phyloP scores from a whole-genome alignment of 1,140 invertebrate species.

The Carposina sasakii region DNA sequence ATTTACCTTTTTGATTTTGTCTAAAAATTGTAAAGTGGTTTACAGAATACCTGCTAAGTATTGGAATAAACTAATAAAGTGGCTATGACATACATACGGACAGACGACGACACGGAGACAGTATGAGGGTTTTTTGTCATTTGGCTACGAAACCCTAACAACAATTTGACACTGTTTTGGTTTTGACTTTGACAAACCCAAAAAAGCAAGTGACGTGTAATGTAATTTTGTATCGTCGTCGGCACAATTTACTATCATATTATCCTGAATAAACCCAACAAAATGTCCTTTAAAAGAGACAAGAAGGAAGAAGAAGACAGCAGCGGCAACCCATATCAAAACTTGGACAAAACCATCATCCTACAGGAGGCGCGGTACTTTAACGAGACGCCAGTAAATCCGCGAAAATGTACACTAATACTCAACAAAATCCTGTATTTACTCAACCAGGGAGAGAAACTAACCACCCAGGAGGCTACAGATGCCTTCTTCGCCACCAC shows the following conservation, averaged over 20 bases:
- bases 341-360: conserved; percentile 96
- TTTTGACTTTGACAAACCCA: too few relatives aligned
- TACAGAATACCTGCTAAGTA: too few relatives aligned
- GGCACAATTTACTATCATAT: conserved; percentile 51
- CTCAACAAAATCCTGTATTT: conserved; percentile 97
- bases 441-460: conserved; percentile 93
- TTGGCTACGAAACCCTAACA: too few relatives aligned
- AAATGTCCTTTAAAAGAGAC: conserved; percentile 62
- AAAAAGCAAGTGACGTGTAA: conserved; percentile 53
- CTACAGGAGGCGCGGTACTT: conserved; percentile 97
- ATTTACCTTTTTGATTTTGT: too few relatives aligned
- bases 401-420: conserved; percentile 96
- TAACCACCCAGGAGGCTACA: conserved; percentile 95
- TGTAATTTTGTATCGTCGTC: conserved; percentile 62
- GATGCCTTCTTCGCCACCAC: conserved; percentile 99
- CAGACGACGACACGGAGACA: too few relatives aligned
- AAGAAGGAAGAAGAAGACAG: conserved; percentile 71
- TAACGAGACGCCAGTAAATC: conserved; percentile 98
- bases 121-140: too few relatives aligned
- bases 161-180: too few relatives aligned
- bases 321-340: conserved; percentile 91
- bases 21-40: too few relatives aligned
- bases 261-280: conserved; percentile 55
- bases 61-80: too few relatives aligned
- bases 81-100: too few relatives aligned